These are phyloP conservation scores for Iguana delicatissima DNA, from an alignment of 2,797 vertebrate genomes.

Conservation along the genomic window DNA sequence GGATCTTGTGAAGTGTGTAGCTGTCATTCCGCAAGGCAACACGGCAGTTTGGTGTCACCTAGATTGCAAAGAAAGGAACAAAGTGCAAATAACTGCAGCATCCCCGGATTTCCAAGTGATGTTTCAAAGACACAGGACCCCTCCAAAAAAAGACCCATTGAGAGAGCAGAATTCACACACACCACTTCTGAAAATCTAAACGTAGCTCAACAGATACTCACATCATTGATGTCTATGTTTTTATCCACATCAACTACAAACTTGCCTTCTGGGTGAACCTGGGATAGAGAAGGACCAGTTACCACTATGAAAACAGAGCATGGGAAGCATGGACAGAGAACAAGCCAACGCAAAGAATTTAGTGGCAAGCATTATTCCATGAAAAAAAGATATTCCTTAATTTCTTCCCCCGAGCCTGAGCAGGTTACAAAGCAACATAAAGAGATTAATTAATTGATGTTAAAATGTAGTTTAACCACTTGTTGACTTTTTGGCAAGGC, in stretches of 20 bases:
- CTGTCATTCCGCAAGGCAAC: slow-evolving; percentile 97
- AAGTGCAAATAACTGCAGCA: neutral
- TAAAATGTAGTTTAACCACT: neutral
- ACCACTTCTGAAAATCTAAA: too few species aligned
- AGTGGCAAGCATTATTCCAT: neutral
- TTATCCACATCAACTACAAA: slow-evolving; percentile 99
- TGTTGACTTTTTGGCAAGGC: neutral
- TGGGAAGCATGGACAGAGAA: neutral
- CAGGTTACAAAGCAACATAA: neutral
- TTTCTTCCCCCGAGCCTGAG: neutral
- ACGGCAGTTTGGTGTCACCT: slow-evolving; percentile 98
- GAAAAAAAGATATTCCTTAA: too few species aligned
- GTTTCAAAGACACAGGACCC: neutral
- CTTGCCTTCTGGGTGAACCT: slow-evolving; percentile 98
- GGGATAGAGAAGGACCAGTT: slow-evolving; percentile 29
- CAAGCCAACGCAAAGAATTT: neutral
- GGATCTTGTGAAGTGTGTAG: slow-evolving; percentile 98
- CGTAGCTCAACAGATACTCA: slow-evolving; percentile 77
- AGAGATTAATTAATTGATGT: neutral
- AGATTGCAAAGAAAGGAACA: neutral
- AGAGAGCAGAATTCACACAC: neutral
- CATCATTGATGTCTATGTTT: slow-evolving; percentile 98
- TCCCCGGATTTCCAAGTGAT: neutral
- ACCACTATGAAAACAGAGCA: rapidly evolving
- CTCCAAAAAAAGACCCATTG: too few species aligned